These are phyloP conservation scores for Stomatorhinus walkeri DNA, from an alignment of 2,797 vertebrate genomes.

Conservation along the genomic window DNA sequence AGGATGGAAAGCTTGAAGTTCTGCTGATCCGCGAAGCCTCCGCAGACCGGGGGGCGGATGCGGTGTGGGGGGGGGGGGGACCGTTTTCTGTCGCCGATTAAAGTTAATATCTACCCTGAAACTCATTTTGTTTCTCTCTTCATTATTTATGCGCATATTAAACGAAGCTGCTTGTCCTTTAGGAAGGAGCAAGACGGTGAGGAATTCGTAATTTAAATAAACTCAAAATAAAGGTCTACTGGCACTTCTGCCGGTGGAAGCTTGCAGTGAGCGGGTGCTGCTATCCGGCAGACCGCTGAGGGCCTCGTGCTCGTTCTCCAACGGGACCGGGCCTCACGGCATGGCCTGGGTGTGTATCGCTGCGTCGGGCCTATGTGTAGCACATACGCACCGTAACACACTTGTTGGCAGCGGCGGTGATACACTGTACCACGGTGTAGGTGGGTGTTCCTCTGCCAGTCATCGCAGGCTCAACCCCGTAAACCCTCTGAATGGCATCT, in stretches of 20 bases:
- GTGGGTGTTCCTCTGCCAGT: not conserved
- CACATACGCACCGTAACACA: not conserved
- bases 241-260: not conserved
- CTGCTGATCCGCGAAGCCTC: not conserved
- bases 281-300: not conserved
- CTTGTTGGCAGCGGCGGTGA: not conserved
- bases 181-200: not conserved
- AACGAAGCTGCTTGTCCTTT: constrained; percentile 6
- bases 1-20: constrained; percentile 13
- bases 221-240: not conserved
- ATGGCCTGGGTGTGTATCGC: not conserved
- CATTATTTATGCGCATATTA: constrained; percentile 22
- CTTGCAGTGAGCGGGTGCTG: not conserved
- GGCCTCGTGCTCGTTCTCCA: not conserved
- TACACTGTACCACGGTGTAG: not conserved
- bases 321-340: not conserved
- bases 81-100: not conserved
- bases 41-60: not conserved
- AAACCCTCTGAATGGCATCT: not conserved
- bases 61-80: not conserved
- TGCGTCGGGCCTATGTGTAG: not conserved
- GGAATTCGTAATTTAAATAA: constrained; percentile 9
- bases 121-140: not conserved
- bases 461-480: not conserved
- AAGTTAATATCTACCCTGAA: constrained; percentile 10